A percentile compares a stretch with the other conserved stretches of the same genome.
Evolutionary conservation across 2,888 invertebrate genomes (phyloP).

Genomic region (Odontothrips loti): DNA sequence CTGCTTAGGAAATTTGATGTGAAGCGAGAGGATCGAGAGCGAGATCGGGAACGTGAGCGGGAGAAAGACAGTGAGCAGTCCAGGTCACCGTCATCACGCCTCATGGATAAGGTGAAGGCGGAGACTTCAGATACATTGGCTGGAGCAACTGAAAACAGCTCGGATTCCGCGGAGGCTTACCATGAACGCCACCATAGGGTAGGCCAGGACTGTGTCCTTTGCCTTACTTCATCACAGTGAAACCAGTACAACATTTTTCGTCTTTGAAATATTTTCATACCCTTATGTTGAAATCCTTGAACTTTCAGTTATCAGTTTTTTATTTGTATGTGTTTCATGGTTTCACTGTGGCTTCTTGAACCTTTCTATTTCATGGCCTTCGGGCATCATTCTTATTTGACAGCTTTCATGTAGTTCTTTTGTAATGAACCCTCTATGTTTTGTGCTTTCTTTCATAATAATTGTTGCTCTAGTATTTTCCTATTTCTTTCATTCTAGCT

Average conservation of each 20-base stretch:
- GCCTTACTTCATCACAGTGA: conserved; percentile 9
- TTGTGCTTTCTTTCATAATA: neutral
- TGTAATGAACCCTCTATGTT: neutral
- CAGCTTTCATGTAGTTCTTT: neutral
- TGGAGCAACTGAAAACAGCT: conserved; percentile 12
- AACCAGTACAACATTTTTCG: neutral
- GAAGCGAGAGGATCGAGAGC: conserved; percentile 12
- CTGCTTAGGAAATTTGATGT: neutral
- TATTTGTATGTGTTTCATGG: neutral
- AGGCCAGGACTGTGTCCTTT: conserved; percentile 25
- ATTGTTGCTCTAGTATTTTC: too few relatives aligned
- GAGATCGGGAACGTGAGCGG: neutral
- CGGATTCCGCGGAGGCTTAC: conserved; percentile 19
- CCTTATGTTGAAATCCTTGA: neutral
- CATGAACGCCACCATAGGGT: conserved; percentile 24
- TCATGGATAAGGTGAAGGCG: conserved; percentile 23
- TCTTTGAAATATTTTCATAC: neutral
- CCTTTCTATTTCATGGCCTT: neutral
- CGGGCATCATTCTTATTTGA: neutral
- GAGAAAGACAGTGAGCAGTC: conserved; percentile 15
- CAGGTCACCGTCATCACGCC: conserved; percentile 1
- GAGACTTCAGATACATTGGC: conserved; percentile 11
- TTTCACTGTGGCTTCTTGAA: conserved; percentile 20
- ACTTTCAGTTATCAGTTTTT: neutral
- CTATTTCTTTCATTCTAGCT: too few relatives aligned